Conservation (phyloP, 2,888 invertebrate species). For the Noctua comes region DNA sequence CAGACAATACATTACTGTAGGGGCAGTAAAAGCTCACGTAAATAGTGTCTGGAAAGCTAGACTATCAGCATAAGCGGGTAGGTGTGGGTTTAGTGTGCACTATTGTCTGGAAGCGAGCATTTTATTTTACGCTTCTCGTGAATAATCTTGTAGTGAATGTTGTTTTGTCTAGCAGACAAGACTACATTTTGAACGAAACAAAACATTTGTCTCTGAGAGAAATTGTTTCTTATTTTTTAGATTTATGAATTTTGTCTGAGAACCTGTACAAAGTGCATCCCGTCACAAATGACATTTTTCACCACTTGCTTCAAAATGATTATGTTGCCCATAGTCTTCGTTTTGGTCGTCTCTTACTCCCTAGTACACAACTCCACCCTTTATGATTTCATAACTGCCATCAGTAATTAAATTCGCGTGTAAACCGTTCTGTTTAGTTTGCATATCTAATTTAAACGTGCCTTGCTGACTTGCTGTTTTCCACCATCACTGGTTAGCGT, state of each 20-base stretch:
- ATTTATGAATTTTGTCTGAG: background rate
- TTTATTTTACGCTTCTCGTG: conserved; percentile 39
- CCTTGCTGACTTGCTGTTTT: conserved; percentile 40
- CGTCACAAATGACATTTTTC: background rate
- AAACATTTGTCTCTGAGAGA: conserved; percentile 5
- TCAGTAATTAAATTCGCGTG: conserved; percentile 25
- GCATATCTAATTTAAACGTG: conserved; percentile 53
- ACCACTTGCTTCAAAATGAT: background rate
- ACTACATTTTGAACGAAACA: conserved; percentile 12
- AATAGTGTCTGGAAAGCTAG: conserved; percentile 55
- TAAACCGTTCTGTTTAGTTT: conserved; percentile 55
- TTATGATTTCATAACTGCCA: conserved; percentile 9
- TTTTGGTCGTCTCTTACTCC: background rate
- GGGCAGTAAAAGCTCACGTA: conserved; percentile 51
- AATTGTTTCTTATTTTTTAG: conserved; percentile 1
- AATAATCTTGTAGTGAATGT: conserved; percentile 26
- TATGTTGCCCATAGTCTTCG: background rate
- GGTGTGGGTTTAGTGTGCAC: conserved; percentile 23
- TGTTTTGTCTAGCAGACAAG: conserved; percentile 29
- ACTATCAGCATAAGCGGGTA: conserved; percentile 47
- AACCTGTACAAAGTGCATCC: background rate
- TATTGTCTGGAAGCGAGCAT: conserved; percentile 30
- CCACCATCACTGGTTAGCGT: background rate
- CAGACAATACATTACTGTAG: conserved; percentile 44
- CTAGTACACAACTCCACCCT: background rate